Evolutionary conservation across 2,888 invertebrate genomes (phyloP).

Genomic region (Mimachlamys varia): DNA sequence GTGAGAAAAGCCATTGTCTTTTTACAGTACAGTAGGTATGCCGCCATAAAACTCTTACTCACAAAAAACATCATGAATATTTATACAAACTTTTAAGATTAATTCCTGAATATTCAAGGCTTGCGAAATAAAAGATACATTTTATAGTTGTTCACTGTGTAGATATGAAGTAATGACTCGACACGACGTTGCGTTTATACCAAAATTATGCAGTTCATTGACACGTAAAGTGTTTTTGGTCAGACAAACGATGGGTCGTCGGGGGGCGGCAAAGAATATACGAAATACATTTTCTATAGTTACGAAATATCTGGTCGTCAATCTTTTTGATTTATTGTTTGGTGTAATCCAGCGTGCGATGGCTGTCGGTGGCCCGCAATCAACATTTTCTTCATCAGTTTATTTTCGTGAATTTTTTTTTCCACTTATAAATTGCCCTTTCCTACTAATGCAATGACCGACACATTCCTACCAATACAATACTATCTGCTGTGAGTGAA

Average conservation of each 20-base stretch:
- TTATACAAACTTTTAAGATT: background rate
- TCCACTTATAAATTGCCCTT: too few relatives aligned
- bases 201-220: slow-evolving; percentile 20
- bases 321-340: background rate
- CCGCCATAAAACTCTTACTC: background rate
- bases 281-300: background rate
- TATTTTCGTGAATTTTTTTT: too few relatives aligned
- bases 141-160: background rate
- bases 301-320: background rate
- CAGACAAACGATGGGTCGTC: background rate
- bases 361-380: too few relatives aligned
- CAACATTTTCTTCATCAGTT: too few relatives aligned
- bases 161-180: background rate
- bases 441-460: background rate
- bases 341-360: too few relatives aligned
- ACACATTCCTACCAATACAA: background rate
- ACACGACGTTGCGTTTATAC: slow-evolving; percentile 12
- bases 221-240: background rate
- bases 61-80: slow-evolving; percentile 25
- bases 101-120: background rate
- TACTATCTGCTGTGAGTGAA: background rate
- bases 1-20: background rate
- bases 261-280: background rate
- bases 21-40: background rate
- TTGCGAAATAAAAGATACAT: background rate